Evolutionary conservation across 2,797 vertebrate species (phyloP).

Genomic region (Protonibea diacanthus): DNA sequence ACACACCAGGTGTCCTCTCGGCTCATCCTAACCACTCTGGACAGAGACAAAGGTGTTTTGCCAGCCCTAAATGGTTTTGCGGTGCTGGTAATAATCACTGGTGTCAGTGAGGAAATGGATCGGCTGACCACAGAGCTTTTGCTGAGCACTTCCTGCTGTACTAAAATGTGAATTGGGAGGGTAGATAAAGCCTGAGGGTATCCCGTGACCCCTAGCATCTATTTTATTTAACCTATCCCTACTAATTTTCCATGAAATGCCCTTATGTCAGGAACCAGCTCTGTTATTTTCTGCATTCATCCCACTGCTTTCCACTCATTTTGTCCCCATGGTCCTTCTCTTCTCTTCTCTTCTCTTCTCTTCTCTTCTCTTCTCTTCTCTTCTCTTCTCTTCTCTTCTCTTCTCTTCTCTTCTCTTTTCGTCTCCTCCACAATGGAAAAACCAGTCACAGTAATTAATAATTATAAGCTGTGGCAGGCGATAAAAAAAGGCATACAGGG

Average conservation of each 20-base stretch:
- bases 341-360: not conserved
- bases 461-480: constrained; percentile 47
- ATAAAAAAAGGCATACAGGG: constrained; percentile 29
- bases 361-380: not conserved
- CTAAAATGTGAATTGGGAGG: constrained; percentile 7
- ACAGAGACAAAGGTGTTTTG: constrained; percentile 45
- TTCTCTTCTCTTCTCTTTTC: not conserved
- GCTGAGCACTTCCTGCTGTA: constrained; percentile 20
- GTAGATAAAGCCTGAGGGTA: not conserved
- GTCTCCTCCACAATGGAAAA: constrained; percentile 46
- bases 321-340: not conserved
- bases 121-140: constrained; percentile 37
- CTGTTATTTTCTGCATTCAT: constrained; percentile 28
- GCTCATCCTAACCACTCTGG: constrained; percentile 41
- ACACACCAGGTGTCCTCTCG: constrained; percentile 55
- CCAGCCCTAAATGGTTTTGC: constrained; percentile 41
- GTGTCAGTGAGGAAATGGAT: constrained; percentile 61
- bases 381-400: not conserved
- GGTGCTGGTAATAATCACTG: constrained; percentile 53
- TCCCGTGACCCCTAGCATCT: constrained; percentile 27
- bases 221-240: constrained; percentile 34
- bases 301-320: not conserved
- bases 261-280: constrained; percentile 19
- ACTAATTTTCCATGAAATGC: constrained; percentile 35
- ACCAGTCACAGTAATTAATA: constrained; percentile 63